Percentiles rank a stretch among this genome's conserved stretches.
Conservation (phyloP, 1,140 invertebrate genomes). For the Pachypeltis micranthus region DNA sequence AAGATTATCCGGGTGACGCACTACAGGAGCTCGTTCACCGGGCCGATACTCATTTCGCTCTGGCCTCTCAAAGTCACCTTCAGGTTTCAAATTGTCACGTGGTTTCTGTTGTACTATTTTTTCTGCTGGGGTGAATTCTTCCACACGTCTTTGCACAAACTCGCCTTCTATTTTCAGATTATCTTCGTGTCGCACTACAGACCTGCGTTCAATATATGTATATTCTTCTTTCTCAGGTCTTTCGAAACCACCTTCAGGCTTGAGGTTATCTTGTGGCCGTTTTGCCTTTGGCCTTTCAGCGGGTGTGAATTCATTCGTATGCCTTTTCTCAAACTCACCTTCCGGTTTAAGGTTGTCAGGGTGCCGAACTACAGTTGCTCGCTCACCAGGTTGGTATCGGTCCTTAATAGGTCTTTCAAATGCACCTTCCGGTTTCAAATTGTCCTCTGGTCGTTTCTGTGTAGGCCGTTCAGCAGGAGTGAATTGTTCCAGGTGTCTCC, state of each 20-base stretch:
- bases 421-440: constrained; percentile 40
- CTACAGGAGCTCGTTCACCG: constrained; percentile 32
- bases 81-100: constrained; percentile 45
- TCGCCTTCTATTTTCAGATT: constrained; percentile 41
- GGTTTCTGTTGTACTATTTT: constrained; percentile 24
- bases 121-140: constrained; percentile 32
- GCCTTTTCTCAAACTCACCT: constrained; percentile 33
- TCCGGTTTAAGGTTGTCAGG: constrained; percentile 33
- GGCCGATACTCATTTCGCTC: constrained; percentile 29
- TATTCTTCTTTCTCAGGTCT: constrained; percentile 25
- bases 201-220: constrained; percentile 28
- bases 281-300: constrained; percentile 39
- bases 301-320: constrained; percentile 39
- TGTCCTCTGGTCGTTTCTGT: constrained; percentile 34
- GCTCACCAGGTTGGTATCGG: constrained; percentile 38
- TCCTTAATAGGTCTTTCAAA: constrained; percentile 39
- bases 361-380: constrained; percentile 40
- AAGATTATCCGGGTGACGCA: constrained; percentile 40
- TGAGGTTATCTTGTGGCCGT: constrained; percentile 38
- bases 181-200: constrained; percentile 30
- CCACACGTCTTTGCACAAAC: constrained; percentile 37
- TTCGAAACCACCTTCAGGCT: constrained; percentile 42
- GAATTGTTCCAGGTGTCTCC: constrained; percentile 20
- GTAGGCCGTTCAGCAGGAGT: constrained; percentile 33
- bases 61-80: constrained; percentile 40